phyloP scores from a whole-genome alignment of 2,797 vertebrate species.

The Sebastes aleutianus region DNA sequence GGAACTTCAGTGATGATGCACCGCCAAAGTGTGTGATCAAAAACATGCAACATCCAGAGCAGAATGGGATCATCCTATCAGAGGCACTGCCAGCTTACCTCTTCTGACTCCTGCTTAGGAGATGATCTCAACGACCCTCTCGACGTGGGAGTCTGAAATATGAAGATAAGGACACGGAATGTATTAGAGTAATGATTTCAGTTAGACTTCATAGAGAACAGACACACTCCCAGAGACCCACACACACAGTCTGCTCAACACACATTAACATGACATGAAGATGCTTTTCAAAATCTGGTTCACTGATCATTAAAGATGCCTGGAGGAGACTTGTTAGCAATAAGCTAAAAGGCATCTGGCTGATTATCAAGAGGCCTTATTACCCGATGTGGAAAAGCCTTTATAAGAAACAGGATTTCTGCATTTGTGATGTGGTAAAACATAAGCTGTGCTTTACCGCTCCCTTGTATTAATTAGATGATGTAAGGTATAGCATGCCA shows the following conservation, averaged over 20 bases:
- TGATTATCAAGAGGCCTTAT: slow-evolving; percentile 9
- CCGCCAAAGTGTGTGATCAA: background rate
- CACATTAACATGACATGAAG: background rate
- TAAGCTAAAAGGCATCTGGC: background rate
- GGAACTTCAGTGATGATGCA: too few species aligned
- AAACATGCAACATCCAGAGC: background rate
- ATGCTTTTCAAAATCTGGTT: background rate
- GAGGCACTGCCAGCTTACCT: slow-evolving; percentile 63
- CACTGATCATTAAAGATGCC: background rate
- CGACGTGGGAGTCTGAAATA: slow-evolving; percentile 55
- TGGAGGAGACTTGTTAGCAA: background rate
- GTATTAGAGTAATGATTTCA: background rate
- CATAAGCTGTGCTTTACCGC: background rate
- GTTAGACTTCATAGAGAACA: background rate
- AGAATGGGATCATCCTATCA: background rate
- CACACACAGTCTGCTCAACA: background rate
- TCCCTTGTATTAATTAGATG: background rate
- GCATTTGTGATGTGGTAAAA: background rate
- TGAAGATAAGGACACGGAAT: background rate
- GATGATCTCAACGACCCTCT: slow-evolving; percentile 74
- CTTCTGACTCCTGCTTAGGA: slow-evolving; percentile 74
- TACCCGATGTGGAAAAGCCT: background rate
- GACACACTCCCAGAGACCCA: background rate
- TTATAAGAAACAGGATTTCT: slow-evolving; percentile 1
- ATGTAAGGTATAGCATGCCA: background rate